phyloP scores from a whole-genome alignment of 2,797 vertebrate genomes.

The Rhadinocentrus ornatus region DNA sequence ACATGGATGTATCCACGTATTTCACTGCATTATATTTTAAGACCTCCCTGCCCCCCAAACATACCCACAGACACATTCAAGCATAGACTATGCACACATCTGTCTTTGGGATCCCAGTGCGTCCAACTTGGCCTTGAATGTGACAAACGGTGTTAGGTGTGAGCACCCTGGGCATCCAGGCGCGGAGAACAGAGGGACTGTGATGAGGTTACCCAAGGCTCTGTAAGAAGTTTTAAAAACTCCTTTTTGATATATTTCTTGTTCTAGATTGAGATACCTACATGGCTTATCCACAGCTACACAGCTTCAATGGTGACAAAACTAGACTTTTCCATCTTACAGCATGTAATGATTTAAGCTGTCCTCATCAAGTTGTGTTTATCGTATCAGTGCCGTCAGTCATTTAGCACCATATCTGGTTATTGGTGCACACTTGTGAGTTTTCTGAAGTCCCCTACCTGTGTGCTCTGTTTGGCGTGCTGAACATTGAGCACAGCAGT shows the following conservation, averaged over 20 bases:
- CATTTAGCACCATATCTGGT: background rate
- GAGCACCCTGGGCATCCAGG: slow-evolving; percentile 56
- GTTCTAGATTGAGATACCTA: background rate
- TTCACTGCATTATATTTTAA: slow-evolving; percentile 39
- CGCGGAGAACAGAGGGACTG: slow-evolving; percentile 53
- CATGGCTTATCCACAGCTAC: background rate
- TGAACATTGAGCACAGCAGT: slow-evolving; percentile 68
- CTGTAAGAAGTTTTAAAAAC: background rate
- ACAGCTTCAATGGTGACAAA: background rate
- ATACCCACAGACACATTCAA: background rate
- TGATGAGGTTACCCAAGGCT: slow-evolving; percentile 1
- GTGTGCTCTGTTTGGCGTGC: slow-evolving; percentile 30
- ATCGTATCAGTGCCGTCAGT: background rate
- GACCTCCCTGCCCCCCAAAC: background rate
- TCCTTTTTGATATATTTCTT: background rate
- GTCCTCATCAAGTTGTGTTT: background rate
- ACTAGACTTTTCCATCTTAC: background rate
- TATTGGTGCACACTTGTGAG: slow-evolving; percentile 8
- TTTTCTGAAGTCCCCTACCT: slow-evolving; percentile 19
- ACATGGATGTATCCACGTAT: slow-evolving; percentile 30
- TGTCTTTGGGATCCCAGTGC: slow-evolving; percentile 26
- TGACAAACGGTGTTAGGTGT: slow-evolving; percentile 66
- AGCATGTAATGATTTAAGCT: background rate
- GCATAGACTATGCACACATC: background rate
- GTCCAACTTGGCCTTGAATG: slow-evolving; percentile 72